Percentiles rank a stretch among this genome's conserved stretches.
Evolutionary conservation across 2,113 vertebrate genomes (phyloP).

Genomic region (Atherinomorus stipes): DNA sequence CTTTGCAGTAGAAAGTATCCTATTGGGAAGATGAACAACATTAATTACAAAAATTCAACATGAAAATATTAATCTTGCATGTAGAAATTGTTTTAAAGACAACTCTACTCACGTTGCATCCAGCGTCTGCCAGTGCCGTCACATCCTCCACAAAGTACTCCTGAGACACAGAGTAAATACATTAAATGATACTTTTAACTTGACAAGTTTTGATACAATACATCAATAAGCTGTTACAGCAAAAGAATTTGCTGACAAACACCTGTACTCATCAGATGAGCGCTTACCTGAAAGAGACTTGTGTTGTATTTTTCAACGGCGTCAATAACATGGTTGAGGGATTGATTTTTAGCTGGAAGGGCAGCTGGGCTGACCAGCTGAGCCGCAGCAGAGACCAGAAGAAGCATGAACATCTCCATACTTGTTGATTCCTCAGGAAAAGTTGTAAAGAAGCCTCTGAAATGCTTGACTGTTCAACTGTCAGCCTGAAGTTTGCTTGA

Average conservation of each 20-base stretch:
- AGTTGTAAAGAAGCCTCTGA: neutral
- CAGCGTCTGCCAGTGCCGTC: fast-evolving
- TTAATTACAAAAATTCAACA: neutral
- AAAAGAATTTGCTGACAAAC: neutral
- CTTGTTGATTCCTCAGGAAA: neutral
- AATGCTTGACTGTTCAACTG: neutral
- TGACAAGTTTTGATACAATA: no score
- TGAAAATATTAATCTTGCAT: neutral
- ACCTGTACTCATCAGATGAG: neutral
- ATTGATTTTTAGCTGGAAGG: fast-evolving
- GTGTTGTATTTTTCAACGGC: fast-evolving
- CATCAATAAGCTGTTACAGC: neutral
- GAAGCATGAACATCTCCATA: conserved; percentile 29
- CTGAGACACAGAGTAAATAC: neutral
- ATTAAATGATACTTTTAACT: neutral
- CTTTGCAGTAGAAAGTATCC: conserved; percentile 71
- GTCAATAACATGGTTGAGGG: fast-evolving
- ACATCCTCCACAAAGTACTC: conserved; percentile 25
- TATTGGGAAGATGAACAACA: conserved; percentile 31
- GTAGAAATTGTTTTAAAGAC: no score
- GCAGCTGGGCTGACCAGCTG: neutral
- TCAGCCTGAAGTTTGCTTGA: conserved; percentile 24
- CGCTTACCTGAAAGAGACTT: conserved; percentile 5
- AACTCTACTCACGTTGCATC: conserved; percentile 48
- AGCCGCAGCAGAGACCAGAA: conserved; percentile 16